These are phyloP conservation scores for Passer domesticus DNA, from an alignment of 2,113 vertebrate genomes.

Conservation along the genomic window DNA sequence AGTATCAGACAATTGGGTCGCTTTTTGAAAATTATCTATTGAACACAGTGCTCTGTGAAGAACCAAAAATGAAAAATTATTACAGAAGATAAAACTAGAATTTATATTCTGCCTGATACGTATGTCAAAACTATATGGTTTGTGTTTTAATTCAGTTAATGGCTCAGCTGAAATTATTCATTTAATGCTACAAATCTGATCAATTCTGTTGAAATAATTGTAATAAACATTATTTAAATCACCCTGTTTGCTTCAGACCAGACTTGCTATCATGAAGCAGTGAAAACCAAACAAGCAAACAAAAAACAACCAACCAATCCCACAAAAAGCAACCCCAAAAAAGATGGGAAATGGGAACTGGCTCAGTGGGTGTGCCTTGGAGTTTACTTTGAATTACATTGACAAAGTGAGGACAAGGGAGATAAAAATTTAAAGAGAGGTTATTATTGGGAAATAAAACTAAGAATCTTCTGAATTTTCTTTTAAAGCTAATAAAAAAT, in stretches of 20 bases:
- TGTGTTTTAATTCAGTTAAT: neutral
- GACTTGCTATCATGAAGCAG: neutral
- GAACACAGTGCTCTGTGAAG: neutral
- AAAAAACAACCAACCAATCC: no score
- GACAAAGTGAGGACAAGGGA: neutral
- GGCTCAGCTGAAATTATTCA: neutral
- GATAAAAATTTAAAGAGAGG: neutral
- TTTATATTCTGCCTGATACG: neutral
- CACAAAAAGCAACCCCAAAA: neutral
- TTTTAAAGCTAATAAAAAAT: neutral
- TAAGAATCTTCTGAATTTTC: neutral
- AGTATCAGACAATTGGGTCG: neutral
- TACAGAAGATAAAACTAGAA: neutral
- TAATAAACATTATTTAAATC: neutral
- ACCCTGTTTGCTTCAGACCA: neutral
- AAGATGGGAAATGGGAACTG: fast-evolving
- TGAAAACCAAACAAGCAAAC: neutral
- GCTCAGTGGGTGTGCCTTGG: fast-evolving
- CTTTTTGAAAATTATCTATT: neutral
- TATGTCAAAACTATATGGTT: neutral
- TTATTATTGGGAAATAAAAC: neutral
- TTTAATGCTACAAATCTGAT: neutral
- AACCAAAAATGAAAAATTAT: neutral
- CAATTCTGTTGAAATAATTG: neutral
- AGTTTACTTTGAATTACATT: neutral